phyloP scores from a whole-genome alignment of 2,113 vertebrate species.

The Hirundichthys speculiger region DNA sequence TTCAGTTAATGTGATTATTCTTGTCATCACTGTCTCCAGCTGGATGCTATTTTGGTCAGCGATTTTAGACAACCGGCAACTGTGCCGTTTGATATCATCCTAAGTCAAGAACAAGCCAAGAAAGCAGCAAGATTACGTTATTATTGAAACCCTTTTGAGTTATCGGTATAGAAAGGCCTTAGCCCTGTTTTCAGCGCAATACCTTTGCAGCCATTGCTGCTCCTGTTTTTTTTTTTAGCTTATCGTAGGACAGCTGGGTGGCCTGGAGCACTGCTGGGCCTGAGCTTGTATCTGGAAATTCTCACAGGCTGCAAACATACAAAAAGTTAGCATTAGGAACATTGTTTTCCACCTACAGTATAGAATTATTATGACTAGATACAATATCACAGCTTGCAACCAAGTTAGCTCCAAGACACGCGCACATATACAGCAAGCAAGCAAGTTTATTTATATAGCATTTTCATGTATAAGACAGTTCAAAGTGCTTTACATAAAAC shows the following conservation, averaged over 20 bases:
- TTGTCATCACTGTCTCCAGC: slow-evolving; percentile 66
- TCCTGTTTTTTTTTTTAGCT: slow-evolving; percentile 46
- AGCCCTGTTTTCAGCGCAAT: slow-evolving; percentile 2
- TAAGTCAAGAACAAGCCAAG: slow-evolving; percentile 22
- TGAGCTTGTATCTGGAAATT: slow-evolving; percentile 33
- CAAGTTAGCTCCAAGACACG: background rate
- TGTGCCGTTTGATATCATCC: slow-evolving; percentile 53
- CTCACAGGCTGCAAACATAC: slow-evolving; percentile 13
- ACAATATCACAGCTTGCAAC: background rate
- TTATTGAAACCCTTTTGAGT: slow-evolving; percentile 38
- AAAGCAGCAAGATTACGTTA: slow-evolving; percentile 10
- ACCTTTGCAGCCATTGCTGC: slow-evolving; percentile 19
- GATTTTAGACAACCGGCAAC: slow-evolving; percentile 56
- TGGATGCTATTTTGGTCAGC: slow-evolving; percentile 55
- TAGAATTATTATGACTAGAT: background rate
- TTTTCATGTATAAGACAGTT: too few relatives aligned
- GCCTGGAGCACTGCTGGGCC: slow-evolving; percentile 23
- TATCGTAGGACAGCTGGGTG: slow-evolving; percentile 47
- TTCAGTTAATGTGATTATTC: slow-evolving; percentile 64
- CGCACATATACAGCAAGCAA: too few relatives aligned
- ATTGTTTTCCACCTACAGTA: slow-evolving; percentile 4
- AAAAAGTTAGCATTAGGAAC: slow-evolving; percentile 15
- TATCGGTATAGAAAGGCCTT: slow-evolving; percentile 3
- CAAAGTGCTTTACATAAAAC: too few relatives aligned
- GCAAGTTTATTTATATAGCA: too few relatives aligned